These are phyloP conservation scores for Streblospio benedicti DNA, from an alignment of 1,140 invertebrate species.

Conservation along the genomic window DNA sequence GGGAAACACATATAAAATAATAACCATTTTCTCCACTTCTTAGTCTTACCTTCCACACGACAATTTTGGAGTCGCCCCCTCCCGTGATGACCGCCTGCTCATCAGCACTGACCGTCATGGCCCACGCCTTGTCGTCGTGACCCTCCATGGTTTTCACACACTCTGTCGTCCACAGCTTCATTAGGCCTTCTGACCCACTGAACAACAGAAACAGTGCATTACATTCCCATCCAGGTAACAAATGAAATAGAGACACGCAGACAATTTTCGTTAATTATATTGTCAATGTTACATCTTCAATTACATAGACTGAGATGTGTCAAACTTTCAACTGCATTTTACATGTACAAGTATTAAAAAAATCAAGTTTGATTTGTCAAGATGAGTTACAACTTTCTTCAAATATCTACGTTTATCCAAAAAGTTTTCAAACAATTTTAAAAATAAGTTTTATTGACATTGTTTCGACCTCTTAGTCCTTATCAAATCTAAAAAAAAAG, in stretches of 20 bases:
- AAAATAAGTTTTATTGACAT: no score
- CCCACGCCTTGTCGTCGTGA: constrained; percentile 80
- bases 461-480: no score
- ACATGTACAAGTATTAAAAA: no score
- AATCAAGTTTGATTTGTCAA: no score
- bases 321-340: no score
- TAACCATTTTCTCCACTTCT: not conserved
- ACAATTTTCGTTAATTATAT: not conserved
- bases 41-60: constrained; percentile 60
- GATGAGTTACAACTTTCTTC: no score
- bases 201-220: constrained; percentile 5
- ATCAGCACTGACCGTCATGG: constrained; percentile 56
- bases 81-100: constrained; percentile 74
- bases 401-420: no score
- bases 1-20: no score
- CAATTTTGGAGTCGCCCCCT: constrained; percentile 76
- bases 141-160: constrained; percentile 74
- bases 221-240: not conserved
- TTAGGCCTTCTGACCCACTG: constrained; percentile 74
- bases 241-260: not conserved
- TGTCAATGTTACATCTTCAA: no score
- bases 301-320: no score
- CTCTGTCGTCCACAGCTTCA: constrained; percentile 82
- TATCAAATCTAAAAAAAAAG: no score
- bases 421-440: no score